Base-by-base conservation (phyloP, 2,113 vertebrate species). In the Prolemur simus region DNA sequence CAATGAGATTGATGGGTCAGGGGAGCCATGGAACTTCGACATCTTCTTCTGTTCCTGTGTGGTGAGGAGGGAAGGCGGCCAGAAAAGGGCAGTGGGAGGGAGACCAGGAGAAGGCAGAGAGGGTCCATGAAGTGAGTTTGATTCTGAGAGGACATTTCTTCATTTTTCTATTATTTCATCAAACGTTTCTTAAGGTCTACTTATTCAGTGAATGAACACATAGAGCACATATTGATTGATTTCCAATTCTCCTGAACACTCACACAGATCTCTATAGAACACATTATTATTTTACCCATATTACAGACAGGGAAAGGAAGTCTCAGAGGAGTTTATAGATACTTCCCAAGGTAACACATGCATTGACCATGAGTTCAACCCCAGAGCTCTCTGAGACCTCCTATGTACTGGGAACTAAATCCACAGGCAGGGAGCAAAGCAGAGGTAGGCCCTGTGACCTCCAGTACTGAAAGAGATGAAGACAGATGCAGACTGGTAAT, bases 361-460 rank as follows among this genome's bases (percentile, higher is more conserved):
- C 27, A 12, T 7, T 17, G 37, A 52, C 52, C 63, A 39, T 6
- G 6, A 64, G 21, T 29, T 15, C 23, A 20, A 20, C 3, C 11
- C 34, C 13, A 29, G n/a, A 49, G 60, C 10, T 52, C 29, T n/a
- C 52, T 3, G 58, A 69, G 34, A 3, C 15, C 8, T 58, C 47
- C 23, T 5, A 2, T 49, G 34, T 15, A 6, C 52, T 20, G 0
- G 8, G 10, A 14, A 32, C 15, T 29, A 60, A 18, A 20, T 18
- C 18, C 6, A 8, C 39, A n/a, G 39, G 21, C 60, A 1, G 54
- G 29, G 23, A 90, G 6, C 23, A 8, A 6, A 1, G n/a, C 21
- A 27, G n/a, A 37, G 14, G 10, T 1, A 8, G 27, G 34, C 20
- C 37, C 37, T 32, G 52, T 14, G 25, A n/a, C 17, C 29, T 45